Conservation (phyloP, 2,888 invertebrate genomes). For the Sphaerophoria taeniata region DNA sequence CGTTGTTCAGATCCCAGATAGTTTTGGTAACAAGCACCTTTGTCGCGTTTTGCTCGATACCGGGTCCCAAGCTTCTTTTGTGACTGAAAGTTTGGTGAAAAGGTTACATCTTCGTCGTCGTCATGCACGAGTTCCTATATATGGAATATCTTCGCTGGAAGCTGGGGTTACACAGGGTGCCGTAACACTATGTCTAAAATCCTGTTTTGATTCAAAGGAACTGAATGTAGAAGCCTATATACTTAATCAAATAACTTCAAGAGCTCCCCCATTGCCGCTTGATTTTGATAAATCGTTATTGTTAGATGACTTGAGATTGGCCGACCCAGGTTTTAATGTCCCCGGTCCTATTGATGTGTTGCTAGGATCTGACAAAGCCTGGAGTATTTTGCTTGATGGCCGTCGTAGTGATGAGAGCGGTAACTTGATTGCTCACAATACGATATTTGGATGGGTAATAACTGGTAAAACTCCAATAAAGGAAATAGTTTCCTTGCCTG, state of each 20-base stretch:
- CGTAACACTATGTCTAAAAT: slow-evolving; percentile 1
- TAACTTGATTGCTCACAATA: background rate
- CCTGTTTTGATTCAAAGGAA: slow-evolving; percentile 1
- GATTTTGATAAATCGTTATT: slow-evolving; percentile 1
- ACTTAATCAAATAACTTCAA: slow-evolving; percentile 1
- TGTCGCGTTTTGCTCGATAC: slow-evolving; percentile 3
- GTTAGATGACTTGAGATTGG: slow-evolving; percentile 1
- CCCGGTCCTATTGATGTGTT: slow-evolving; percentile 12
- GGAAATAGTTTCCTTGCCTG: background rate
- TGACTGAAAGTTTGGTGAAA: slow-evolving; percentile 1
- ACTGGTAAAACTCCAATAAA: background rate
- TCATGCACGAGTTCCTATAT: slow-evolving; percentile 14
- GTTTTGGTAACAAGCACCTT: background rate
- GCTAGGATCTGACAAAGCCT: slow-evolving; percentile 14
- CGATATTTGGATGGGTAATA: slow-evolving; percentile 5
- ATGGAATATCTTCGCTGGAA: slow-evolving; percentile 12
- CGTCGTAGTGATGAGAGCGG: background rate
- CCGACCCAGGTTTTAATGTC: background rate
- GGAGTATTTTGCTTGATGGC: slow-evolving; percentile 18
- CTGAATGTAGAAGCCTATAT: background rate
- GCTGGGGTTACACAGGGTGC: slow-evolving; percentile 26
- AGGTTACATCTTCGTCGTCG: too few relatives aligned
- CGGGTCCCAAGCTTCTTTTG: slow-evolving; percentile 4
- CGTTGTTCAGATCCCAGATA: background rate
- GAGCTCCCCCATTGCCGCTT: background rate